Evolutionary conservation across 2,113 vertebrate species (phyloP).

Genomic region (Bettongia penicillata): DNA sequence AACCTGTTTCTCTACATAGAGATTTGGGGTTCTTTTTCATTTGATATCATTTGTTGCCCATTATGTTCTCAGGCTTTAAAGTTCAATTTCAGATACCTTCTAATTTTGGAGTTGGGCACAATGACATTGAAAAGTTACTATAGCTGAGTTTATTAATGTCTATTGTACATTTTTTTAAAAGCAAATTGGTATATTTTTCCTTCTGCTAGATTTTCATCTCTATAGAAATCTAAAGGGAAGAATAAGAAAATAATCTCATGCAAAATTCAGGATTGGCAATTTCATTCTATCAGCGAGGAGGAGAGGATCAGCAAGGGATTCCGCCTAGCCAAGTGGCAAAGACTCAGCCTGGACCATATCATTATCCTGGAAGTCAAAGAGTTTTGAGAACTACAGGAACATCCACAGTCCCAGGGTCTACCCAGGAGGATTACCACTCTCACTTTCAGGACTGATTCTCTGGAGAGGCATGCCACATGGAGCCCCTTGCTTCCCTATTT

Average conservation of each 20-base stretch:
- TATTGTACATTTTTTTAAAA: constrained; percentile 23
- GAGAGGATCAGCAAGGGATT: not conserved
- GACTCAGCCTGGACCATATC: constrained; percentile 3
- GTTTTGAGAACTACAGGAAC: constrained; percentile 6
- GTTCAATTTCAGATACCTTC: constrained; percentile 14
- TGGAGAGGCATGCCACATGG: not conserved
- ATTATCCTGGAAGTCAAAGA: not conserved
- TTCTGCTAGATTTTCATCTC: constrained; percentile 1
- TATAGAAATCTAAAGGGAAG: constrained; percentile 39
- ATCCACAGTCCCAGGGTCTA: not conserved
- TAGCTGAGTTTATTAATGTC: not conserved
- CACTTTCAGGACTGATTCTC: not conserved
- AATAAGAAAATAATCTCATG: not conserved
- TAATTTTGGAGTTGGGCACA: constrained; percentile 26
- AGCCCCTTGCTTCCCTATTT: constrained; percentile 20
- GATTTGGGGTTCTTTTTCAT: constrained; percentile 21
- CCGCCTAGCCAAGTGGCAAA: not conserved
- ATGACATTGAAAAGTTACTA: constrained; percentile 7
- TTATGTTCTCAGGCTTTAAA: constrained; percentile 11
- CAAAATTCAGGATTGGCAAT: not conserved
- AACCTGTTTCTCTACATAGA: constrained; percentile 27
- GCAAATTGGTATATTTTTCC: not conserved
- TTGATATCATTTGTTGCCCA: not conserved
- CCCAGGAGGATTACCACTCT: not conserved
- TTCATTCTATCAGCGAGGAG: not conserved